Conservation (phyloP, 1,140 invertebrate species). For the Ectropis grisescens region DNA sequence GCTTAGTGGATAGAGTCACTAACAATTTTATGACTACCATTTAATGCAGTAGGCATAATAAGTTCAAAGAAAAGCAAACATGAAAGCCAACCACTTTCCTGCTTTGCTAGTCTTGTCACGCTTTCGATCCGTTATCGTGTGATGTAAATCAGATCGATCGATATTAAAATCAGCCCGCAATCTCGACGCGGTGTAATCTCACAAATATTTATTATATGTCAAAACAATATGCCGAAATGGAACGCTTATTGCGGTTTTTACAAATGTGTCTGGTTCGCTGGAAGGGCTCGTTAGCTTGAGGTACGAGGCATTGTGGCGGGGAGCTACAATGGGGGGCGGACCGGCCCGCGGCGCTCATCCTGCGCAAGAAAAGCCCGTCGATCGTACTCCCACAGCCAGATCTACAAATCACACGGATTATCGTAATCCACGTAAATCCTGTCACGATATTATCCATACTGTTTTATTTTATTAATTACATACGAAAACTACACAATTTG, state of each 20-base stretch:
- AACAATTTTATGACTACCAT: too few relatives aligned
- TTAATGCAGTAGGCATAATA: too few relatives aligned
- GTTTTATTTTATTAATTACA: too few relatives aligned
- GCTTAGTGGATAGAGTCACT: too few relatives aligned
- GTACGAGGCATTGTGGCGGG: conserved; percentile 61
- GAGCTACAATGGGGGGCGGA: conserved; percentile 57
- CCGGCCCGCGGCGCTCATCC: conserved; percentile 43
- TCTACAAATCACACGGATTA: too few relatives aligned
- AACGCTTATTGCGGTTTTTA: conserved; percentile 65
- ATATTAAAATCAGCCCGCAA: conserved; percentile 48
- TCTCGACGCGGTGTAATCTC: conserved; percentile 54
- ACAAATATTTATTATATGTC: conserved; percentile 70
- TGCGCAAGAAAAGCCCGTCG: conserved; percentile 23
- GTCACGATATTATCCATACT: too few relatives aligned
- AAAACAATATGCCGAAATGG: conserved; percentile 68
- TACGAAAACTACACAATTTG: too few relatives aligned
- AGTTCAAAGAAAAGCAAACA: too few relatives aligned
- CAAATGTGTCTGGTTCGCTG: conserved; percentile 63
- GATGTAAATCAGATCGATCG: conserved; percentile 17
- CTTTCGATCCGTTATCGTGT: background rate
- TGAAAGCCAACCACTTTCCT: too few relatives aligned
- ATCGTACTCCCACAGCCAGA: too few relatives aligned
- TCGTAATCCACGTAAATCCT: too few relatives aligned
- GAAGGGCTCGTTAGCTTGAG: conserved; percentile 64
- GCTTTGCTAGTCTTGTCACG: too few relatives aligned